Percentiles rank a stretch among this genome's conserved stretches.
Evolutionary conservation across 2,113 vertebrate species (phyloP).

Genomic region (Mesoclemmys tuberculata): DNA sequence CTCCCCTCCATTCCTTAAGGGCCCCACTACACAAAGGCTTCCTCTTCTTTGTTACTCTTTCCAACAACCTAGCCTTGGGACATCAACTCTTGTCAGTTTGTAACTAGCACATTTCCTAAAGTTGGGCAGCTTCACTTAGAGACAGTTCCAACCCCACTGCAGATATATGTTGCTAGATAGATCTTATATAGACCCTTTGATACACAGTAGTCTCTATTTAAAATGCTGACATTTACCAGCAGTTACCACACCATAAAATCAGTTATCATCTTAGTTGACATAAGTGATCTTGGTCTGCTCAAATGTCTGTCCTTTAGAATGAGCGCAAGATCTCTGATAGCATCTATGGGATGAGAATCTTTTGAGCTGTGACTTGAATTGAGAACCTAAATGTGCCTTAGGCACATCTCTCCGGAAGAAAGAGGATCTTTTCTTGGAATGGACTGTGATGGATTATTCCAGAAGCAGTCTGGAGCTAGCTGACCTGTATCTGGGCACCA

Average conservation of each 20-base stretch:
- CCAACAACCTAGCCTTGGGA: background rate
- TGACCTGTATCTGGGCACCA: accelerated
- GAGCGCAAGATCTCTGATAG: background rate
- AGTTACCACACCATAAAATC: background rate
- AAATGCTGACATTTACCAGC: accelerated
- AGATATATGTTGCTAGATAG: background rate
- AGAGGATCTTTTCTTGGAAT: background rate
- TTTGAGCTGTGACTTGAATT: background rate
- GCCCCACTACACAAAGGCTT: too few relatives aligned
- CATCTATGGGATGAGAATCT: background rate
- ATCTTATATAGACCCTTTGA: background rate
- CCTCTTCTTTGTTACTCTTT: background rate
- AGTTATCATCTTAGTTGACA: accelerated
- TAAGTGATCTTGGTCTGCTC: background rate
- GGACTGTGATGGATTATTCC: background rate
- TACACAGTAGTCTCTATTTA: background rate
- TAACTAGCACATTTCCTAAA: background rate
- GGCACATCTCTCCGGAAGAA: background rate
- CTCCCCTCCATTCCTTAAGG: background rate
- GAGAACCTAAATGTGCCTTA: background rate
- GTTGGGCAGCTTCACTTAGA: background rate
- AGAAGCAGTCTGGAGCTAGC: background rate
- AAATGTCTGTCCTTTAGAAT: background rate
- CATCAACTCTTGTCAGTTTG: background rate
- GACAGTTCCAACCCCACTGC: background rate